These are phyloP conservation scores for Holothuria scabra DNA, from an alignment of 53 echinoderm and acorn worm genomes.

Conservation along the genomic window DNA sequence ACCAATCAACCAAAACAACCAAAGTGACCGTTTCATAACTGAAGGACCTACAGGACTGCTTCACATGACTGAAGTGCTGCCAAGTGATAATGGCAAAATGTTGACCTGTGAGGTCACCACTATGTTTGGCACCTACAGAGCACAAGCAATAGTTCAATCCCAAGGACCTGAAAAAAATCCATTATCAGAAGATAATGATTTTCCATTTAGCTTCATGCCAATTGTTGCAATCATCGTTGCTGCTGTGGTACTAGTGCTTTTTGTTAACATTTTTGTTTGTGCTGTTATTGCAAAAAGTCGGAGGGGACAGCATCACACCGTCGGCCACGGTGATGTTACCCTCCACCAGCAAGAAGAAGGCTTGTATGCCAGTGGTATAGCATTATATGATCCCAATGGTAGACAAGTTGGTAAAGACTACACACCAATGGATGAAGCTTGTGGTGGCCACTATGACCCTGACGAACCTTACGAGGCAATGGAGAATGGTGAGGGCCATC, in stretches of 20 bases:
- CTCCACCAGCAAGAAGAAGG: not conserved
- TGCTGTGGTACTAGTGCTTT: not conserved
- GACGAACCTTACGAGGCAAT: conserved; percentile 32
- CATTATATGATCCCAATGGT: not conserved
- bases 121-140: conserved; percentile 7
- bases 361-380: conserved; percentile 25
- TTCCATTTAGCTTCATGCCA: not conserved
- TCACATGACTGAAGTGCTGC: conserved; percentile 21
- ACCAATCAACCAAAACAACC: not conserved
- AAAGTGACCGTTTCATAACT: conserved; percentile 22
- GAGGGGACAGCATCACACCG: not conserved
- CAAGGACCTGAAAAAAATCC: not conserved
- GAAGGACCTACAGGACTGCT: conserved; percentile 18
- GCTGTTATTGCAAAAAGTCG: not conserved
- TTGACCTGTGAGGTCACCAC: conserved; percentile 14
- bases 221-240: not conserved
- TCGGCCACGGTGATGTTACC: not conserved
- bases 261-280: conserved; percentile 17
- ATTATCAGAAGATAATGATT: not conserved
- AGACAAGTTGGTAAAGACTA: not conserved
- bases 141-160: conserved; percentile 1
- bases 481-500: not conserved
- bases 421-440: conserved; percentile 10
- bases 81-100: conserved; percentile 12
- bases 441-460: conserved; percentile 23